A percentile compares a stretch with the other conserved stretches of the same genome.
Evolutionary conservation across 2,797 vertebrate genomes (phyloP).

Genomic region (Poliocrania exsul): DNA sequence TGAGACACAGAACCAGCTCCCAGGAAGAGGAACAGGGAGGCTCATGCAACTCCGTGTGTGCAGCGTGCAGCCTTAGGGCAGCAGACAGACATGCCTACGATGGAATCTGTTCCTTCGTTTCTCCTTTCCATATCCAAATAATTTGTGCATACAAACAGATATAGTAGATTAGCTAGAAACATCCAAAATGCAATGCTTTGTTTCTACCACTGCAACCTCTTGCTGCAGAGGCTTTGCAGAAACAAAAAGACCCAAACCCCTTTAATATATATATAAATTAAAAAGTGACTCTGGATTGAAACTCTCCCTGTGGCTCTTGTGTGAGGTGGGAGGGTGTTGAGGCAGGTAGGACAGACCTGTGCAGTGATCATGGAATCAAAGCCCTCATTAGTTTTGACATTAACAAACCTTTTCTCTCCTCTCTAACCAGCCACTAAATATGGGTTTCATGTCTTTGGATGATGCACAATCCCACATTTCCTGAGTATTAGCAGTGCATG

Average conservation of each 20-base stretch:
- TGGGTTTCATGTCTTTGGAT: not conserved
- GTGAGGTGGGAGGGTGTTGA: not conserved
- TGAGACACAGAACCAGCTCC: not conserved
- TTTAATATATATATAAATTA: not conserved
- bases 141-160: not conserved
- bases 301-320: not conserved
- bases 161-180: not conserved
- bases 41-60: not conserved
- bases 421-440: not conserved
- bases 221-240: not conserved
- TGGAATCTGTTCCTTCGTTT: not conserved
- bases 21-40: not conserved
- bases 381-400: not conserved
- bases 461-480: not conserved
- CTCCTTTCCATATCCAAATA: not conserved
- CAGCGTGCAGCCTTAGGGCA: not conserved
- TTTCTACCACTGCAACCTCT: not conserved
- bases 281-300: not conserved
- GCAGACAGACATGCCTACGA: not conserved
- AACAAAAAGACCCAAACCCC: not conserved
- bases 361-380: not conserved
- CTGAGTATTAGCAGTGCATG: accelerated
- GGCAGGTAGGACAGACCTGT: not conserved
- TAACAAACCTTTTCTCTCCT: not conserved
- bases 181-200: not conserved